These are phyloP conservation scores for Amblyopsis hoosieri DNA, from an alignment of 2,797 vertebrate species.

Conservation along the genomic window DNA sequence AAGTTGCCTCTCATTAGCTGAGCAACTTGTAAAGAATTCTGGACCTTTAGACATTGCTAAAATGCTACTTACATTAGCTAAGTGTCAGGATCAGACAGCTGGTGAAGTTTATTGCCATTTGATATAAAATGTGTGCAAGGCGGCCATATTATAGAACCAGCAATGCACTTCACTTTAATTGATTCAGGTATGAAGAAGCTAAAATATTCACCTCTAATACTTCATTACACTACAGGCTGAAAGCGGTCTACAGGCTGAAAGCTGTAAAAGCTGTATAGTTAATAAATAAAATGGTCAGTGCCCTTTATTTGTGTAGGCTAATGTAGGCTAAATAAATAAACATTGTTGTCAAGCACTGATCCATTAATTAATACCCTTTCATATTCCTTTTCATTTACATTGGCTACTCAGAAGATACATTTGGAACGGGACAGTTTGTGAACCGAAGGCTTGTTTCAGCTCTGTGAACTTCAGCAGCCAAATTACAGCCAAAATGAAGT, in stretches of 20 bases:
- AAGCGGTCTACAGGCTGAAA: neutral
- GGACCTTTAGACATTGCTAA: conserved; percentile 24
- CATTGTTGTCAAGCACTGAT: too few species aligned
- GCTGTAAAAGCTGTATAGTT: too few species aligned
- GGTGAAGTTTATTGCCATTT: conserved; percentile 24
- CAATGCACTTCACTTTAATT: too few species aligned
- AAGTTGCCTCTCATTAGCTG: conserved; percentile 23
- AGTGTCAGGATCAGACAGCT: neutral
- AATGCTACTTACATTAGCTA: neutral
- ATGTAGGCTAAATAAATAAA: too few species aligned
- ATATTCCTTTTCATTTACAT: conserved; percentile 51
- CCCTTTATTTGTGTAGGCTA: too few species aligned
- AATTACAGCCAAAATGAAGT: conserved; percentile 27
- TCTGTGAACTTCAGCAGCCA: conserved; percentile 10
- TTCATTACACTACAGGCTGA: neutral
- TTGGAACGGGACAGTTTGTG: conserved; percentile 19
- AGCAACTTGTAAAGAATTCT: conserved; percentile 5
- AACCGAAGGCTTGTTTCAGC: conserved; percentile 28
- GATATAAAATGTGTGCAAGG: conserved; percentile 20
- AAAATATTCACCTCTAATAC: neutral
- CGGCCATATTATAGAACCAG: neutral
- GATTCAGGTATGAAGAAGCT: too few species aligned
- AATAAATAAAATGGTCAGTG: too few species aligned
- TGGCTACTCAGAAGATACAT: conserved; percentile 37
- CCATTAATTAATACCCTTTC: conserved; percentile 38